Conservation (phyloP, 2,113 vertebrate genomes). For the Triplophysa siluroides region DNA sequence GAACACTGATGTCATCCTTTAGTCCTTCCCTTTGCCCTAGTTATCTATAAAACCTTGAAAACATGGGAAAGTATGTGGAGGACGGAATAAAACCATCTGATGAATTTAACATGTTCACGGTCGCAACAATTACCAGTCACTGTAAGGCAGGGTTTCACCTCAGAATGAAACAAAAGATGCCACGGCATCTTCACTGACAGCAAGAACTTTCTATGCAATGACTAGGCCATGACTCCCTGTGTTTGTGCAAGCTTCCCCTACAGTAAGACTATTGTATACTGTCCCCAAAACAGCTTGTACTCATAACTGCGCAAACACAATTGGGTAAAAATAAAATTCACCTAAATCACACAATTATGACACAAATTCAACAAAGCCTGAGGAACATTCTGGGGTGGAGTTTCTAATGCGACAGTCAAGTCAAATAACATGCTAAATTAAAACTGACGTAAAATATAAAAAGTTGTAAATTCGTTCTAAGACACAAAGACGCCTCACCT, state of each 20-base stretch:
- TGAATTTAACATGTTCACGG: neutral
- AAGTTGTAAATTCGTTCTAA: neutral
- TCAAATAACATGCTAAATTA: neutral
- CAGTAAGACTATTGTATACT: neutral
- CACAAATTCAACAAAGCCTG: neutral
- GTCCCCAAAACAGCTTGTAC: neutral
- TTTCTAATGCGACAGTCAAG: neutral
- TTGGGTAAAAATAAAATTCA: neutral
- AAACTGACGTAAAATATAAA: neutral
- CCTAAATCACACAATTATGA: neutral
- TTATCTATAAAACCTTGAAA: conserved; percentile 35
- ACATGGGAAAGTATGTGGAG: conserved; percentile 10
- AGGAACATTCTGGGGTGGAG: neutral
- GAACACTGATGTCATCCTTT: conserved; percentile 51
- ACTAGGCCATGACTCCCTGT: neutral
- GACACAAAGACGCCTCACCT: neutral
- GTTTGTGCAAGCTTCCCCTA: neutral
- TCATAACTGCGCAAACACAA: neutral
- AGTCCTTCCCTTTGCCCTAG: conserved; percentile 34
- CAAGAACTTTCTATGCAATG: too few species aligned
- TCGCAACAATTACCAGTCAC: neutral
- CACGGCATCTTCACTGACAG: neutral
- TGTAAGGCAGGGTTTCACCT: neutral
- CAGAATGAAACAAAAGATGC: neutral
- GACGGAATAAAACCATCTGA: neutral